Evolutionary conservation across 2,113 vertebrate genomes (phyloP).

Genomic region (Tapirus terrestris): DNA sequence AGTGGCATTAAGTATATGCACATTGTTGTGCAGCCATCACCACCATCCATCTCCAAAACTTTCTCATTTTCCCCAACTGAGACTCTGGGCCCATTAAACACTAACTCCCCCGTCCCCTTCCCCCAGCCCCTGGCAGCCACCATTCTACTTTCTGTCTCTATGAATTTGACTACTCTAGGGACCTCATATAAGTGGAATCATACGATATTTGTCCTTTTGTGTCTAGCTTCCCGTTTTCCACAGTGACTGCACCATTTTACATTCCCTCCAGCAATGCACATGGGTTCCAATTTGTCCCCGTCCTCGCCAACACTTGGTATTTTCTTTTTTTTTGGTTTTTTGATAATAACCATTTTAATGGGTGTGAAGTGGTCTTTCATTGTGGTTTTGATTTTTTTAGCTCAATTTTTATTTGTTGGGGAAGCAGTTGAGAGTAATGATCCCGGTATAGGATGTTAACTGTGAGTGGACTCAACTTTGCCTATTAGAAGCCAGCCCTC

Average conservation of each 20-base stretch:
- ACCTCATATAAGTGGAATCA: neutral
- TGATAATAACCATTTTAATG: neutral
- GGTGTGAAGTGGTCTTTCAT: neutral
- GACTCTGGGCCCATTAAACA: neutral
- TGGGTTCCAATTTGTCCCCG: neutral
- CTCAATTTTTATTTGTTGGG: neutral
- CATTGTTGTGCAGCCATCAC: neutral
- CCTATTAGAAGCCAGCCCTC: neutral
- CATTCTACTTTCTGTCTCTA: neutral
- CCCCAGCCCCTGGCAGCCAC: neutral
- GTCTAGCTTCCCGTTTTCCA: neutral
- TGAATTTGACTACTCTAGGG: neutral
- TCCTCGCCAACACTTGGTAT: neutral
- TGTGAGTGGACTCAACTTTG: neutral
- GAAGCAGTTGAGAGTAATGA: neutral
- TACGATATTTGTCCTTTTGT: neutral
- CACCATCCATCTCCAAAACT: neutral
- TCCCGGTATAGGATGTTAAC: neutral
- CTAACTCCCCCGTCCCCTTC: neutral
- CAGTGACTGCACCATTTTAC: neutral
- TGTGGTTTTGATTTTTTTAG: neutral
- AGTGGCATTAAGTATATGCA: neutral
- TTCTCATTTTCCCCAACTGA: neutral
- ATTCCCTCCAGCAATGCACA: neutral
- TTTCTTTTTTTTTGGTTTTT: neutral